These are phyloP conservation scores for Cavia aperea DNA, from an alignment of 2,113 vertebrate species.

Conservation along the genomic window DNA sequence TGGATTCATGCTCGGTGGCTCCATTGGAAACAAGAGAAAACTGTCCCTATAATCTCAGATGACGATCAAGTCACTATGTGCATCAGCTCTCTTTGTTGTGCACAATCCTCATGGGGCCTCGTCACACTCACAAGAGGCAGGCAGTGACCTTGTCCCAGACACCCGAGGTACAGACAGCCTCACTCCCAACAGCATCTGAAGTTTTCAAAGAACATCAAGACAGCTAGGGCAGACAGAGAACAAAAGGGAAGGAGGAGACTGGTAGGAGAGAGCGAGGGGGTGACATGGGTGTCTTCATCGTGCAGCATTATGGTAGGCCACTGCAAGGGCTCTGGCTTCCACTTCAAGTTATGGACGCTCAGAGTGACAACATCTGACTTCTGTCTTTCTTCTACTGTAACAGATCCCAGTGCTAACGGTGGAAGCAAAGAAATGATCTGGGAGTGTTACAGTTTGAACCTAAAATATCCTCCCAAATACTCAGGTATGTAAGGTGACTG, in stretches of 20 bases:
- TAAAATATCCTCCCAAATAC: background rate
- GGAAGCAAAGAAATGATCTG: background rate
- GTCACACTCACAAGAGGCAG: too few species aligned
- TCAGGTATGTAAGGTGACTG: background rate
- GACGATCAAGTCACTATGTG: too few species aligned
- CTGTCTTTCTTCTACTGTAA: background rate
- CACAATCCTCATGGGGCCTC: too few species aligned
- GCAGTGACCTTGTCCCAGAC: background rate
- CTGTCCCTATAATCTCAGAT: too few species aligned
- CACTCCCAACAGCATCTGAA: background rate
- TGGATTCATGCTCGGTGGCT: background rate
- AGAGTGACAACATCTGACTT: background rate
- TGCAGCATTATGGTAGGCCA: background rate
- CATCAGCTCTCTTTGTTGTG: too few species aligned
- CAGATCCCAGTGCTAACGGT: background rate
- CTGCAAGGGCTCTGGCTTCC: background rate
- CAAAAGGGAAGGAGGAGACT: background rate
- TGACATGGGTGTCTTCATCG: too few species aligned
- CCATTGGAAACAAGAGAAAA: background rate
- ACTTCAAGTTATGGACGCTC: background rate
- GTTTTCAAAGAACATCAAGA: background rate
- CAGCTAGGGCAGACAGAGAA: background rate
- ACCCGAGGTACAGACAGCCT: background rate
- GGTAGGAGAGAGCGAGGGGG: background rate
- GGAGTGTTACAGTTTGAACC: background rate